Evolutionary conservation across 2,797 vertebrate genomes (phyloP).

Genomic region (Odontamblyopus rebecca): DNA sequence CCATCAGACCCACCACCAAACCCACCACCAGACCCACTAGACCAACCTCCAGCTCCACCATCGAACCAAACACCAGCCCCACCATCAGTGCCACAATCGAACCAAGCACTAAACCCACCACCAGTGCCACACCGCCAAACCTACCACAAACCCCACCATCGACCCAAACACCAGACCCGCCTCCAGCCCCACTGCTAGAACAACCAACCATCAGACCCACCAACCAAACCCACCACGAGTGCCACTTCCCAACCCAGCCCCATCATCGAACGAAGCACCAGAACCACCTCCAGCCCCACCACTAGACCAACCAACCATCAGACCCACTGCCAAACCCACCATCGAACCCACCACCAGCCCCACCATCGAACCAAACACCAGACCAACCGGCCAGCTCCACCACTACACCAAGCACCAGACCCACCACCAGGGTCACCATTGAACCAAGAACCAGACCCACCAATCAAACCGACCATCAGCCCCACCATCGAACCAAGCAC

Average conservation of each 20-base stretch:
- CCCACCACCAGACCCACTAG: too few species aligned
- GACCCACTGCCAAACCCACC: slow-evolving; percentile 29
- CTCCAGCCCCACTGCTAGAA: slow-evolving; percentile 56
- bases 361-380: too few species aligned
- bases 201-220: slow-evolving; percentile 64
- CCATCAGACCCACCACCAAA: too few species aligned
- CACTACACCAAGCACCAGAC: too few species aligned
- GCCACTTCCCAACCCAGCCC: slow-evolving; percentile 74
- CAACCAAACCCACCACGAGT: slow-evolving; percentile 70
- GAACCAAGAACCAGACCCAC: too few species aligned
- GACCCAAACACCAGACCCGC: slow-evolving; percentile 10
- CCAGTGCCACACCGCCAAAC: not conserved
- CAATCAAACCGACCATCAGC: too few species aligned
- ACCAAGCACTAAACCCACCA: slow-evolving; percentile 38
- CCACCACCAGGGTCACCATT: too few species aligned
- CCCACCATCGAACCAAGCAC: too few species aligned
- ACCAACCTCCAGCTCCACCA: too few species aligned
- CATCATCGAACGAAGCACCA: slow-evolving; percentile 52
- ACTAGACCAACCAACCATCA: slow-evolving; percentile 10
- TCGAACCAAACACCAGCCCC: too few species aligned
- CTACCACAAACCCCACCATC: slow-evolving; percentile 26
- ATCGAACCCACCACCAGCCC: slow-evolving; percentile 27
- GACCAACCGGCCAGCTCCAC: too few species aligned
- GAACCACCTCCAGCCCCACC: slow-evolving; percentile 77
- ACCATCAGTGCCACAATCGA: too few species aligned